Evolutionary conservation across 2,797 vertebrate genomes (phyloP).

Genomic region (Jordanella pulchra): DNA sequence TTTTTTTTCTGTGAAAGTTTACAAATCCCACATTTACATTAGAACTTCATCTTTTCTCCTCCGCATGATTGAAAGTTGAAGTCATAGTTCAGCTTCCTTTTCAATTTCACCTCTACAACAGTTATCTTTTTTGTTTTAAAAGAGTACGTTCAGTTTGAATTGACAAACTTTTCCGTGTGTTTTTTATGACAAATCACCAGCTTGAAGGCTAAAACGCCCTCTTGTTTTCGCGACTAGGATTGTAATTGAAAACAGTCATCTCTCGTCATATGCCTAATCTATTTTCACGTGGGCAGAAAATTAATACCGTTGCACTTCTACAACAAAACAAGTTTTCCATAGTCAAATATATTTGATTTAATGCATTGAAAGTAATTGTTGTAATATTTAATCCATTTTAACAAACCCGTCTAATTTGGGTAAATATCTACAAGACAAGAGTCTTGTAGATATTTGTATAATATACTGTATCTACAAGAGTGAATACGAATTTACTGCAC

Average conservation of each 20-base stretch:
- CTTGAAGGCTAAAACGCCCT: conserved; percentile 24
- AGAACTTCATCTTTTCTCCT: conserved; percentile 44
- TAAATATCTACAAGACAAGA: not conserved
- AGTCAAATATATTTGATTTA: conserved; percentile 4
- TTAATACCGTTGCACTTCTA: conserved; percentile 1
- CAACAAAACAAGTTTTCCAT: conserved; percentile 7
- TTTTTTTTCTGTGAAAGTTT: conserved; percentile 50
- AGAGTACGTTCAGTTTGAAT: conserved; percentile 13
- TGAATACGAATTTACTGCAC: not conserved
- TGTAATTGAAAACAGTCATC: conserved; percentile 48
- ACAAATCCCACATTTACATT: conserved; percentile 58
- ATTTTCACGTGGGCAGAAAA: conserved; percentile 3
- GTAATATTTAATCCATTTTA: not conserved
- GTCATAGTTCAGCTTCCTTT: conserved; percentile 30
- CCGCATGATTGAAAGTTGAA: conserved; percentile 50
- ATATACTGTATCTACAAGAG: not conserved
- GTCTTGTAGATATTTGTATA: no score
- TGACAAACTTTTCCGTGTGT: conserved; percentile 9
- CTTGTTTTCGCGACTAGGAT: conserved; percentile 12
- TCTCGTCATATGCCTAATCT: conserved; percentile 9
- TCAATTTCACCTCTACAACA: conserved; percentile 11
- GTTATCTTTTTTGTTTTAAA: not conserved
- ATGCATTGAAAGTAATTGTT: not conserved
- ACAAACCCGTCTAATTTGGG: not conserved
- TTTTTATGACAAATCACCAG: conserved; percentile 47